These are phyloP conservation scores for Eilema griseolum DNA, from an alignment of 2,888 invertebrate species.

Conservation along the genomic window DNA sequence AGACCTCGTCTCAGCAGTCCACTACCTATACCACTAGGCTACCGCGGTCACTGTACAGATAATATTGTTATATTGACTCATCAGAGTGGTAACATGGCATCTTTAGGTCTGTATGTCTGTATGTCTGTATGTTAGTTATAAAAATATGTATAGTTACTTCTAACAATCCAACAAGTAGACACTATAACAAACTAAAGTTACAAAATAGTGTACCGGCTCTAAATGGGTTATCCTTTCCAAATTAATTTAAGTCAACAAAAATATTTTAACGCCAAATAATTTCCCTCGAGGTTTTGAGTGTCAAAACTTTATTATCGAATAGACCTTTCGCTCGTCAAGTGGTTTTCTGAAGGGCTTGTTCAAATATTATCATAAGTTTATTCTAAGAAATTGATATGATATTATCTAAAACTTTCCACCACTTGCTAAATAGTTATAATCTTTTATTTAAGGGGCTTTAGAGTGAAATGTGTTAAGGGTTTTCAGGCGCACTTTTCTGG, in stretches of 20 bases:
- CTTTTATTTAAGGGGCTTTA: conserved; percentile 25
- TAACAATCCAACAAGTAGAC: background rate
- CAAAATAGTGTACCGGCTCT: conserved; percentile 18
- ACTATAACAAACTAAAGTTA: conserved; percentile 4
- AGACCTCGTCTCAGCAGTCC: no score
- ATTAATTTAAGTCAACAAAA: conserved; percentile 47
- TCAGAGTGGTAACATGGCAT: no score
- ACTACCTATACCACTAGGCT: no score
- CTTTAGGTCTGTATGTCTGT: no score
- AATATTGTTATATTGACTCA: no score
- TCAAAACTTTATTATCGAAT: conserved; percentile 47
- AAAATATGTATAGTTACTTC: background rate
- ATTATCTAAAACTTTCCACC: conserved; percentile 31
- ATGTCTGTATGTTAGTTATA: no score
- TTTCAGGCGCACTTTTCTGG: conserved; percentile 27
- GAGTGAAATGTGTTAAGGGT: conserved; percentile 22
- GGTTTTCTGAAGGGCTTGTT: conserved; percentile 30
- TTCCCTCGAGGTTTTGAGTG: conserved; percentile 47
- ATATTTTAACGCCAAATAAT: conserved; percentile 45
- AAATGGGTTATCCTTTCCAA: conserved; percentile 38
- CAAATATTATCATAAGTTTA: conserved; percentile 44
- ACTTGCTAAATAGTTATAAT: conserved; percentile 44
- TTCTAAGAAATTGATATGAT: conserved; percentile 44
- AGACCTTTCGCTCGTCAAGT: conserved; percentile 36
- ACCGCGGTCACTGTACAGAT: no score